Evolutionary conservation across 2,113 vertebrate species (phyloP).

Genomic region (Pelodiscus sinensis): DNA sequence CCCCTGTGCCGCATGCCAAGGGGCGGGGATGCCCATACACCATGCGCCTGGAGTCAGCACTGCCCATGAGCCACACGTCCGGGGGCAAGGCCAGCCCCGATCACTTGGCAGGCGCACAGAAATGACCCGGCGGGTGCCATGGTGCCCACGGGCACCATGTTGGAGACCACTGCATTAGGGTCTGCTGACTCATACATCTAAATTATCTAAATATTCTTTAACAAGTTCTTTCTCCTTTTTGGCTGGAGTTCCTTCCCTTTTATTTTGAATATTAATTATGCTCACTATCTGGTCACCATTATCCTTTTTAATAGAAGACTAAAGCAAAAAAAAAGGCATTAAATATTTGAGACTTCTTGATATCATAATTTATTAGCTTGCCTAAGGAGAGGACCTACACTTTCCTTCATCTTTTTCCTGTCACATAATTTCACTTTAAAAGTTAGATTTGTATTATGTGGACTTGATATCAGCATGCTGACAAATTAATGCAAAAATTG

Average conservation of each 20-base stretch:
- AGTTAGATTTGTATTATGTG: background rate
- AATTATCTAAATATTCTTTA: background rate
- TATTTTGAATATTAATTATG: background rate
- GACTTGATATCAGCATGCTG: background rate
- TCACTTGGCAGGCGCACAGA: no score
- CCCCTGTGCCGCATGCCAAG: no score
- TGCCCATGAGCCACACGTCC: no score
- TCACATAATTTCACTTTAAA: background rate
- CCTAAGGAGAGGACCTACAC: background rate
- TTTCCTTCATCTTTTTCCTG: background rate
- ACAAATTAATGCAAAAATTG: conserved; percentile 15
- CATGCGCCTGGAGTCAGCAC: no score
- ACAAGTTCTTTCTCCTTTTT: background rate
- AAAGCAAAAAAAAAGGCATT: background rate
- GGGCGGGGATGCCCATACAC: no score
- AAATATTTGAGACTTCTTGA: background rate
- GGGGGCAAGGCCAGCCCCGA: no score
- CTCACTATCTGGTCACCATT: background rate
- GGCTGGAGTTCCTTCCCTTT: background rate
- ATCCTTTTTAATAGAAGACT: background rate
- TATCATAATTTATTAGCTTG: background rate
- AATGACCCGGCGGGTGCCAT: no score
- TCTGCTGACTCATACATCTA: background rate
- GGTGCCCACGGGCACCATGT: no score
- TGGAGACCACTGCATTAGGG: no score